A percentile compares a stretch with the other conserved stretches of the same genome.
Conservation (phyloP, 1,140 invertebrate species). For the roundworm (Caenorhabditis elegans) region WBcel235 BX284606.5:4219501-4220000, state of each 20-base stretch:
- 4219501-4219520: too few relatives aligned
- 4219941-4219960: not conserved
- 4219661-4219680: not conserved
- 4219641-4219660: not conserved
- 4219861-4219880: not conserved
- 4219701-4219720: not conserved
- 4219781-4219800: not conserved
- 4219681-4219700: not conserved
- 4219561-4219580: too few relatives aligned
- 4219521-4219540: too few relatives aligned
- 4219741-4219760: not conserved
- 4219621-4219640: too few relatives aligned
- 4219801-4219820: not conserved
- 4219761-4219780: not conserved
- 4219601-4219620: too few relatives aligned
- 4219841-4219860: too few relatives aligned
- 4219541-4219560: too few relatives aligned
- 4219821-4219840: not conserved
- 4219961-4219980: too few relatives aligned
- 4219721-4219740: conserved; percentile 16
- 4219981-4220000: not conserved
- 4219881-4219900: not conserved
- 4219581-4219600: too few relatives aligned
- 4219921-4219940: not conserved
- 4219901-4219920: not conserved